These are phyloP conservation scores for Drosophila paracracens DNA, from an alignment of 2,888 invertebrate species.

Conservation along the genomic window DNA sequence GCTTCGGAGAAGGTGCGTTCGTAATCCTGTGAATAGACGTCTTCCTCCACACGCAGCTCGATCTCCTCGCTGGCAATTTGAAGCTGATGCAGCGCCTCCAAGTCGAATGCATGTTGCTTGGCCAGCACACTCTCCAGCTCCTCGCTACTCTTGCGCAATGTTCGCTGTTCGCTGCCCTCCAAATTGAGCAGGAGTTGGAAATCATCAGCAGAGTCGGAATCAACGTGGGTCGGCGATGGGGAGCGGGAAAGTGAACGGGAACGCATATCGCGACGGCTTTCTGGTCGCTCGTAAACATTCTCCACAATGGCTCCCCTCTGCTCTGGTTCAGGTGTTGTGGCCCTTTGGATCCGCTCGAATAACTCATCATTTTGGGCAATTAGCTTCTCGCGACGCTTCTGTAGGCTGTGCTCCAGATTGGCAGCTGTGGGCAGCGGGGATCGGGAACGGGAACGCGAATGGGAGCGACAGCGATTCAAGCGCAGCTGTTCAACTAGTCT, in stretches of 20 bases:
- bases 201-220: constrained; percentile 57
- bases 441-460: constrained; percentile 64
- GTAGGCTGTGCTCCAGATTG: constrained; percentile 72
- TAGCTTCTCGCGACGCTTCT: constrained; percentile 64
- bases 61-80: constrained; percentile 74
- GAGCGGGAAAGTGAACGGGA: constrained; percentile 70
- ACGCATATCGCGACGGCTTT: constrained; percentile 41
- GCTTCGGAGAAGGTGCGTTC: constrained; percentile 81
- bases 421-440: constrained; percentile 67
- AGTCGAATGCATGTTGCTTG: constrained; percentile 74
- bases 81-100: constrained; percentile 75
- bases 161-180: constrained; percentile 62
- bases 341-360: constrained; percentile 61
- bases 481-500: constrained; percentile 68
- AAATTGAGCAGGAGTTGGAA: constrained; percentile 78
- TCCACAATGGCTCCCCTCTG: constrained; percentile 47
- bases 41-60: constrained; percentile 62
- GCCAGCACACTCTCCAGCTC: constrained; percentile 69
- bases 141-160: constrained; percentile 58
- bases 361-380: constrained; percentile 75
- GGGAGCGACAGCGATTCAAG: constrained; percentile 62
- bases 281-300: constrained; percentile 53
- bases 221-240: constrained; percentile 35
- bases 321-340: constrained; percentile 67
- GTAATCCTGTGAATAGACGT: constrained; percentile 56